Base-by-base conservation (phyloP, 2,888 invertebrate species). In the Mesochorus sp. region DNA sequence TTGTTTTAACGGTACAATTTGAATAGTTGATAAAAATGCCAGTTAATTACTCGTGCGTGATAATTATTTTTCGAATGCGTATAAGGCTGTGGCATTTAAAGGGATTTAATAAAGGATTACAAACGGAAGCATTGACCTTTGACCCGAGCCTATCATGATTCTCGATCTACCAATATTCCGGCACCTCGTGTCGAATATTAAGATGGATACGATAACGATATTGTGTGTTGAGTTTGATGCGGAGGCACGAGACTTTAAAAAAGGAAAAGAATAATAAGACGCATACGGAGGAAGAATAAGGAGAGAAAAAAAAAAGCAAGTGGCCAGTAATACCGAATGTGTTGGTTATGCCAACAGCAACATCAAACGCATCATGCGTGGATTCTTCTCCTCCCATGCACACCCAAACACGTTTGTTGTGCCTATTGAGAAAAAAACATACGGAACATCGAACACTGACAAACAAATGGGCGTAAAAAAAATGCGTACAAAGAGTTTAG, bases 51-150 rank as follows among this genome's bases (percentile, higher is more conserved):
- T n/a, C n/a, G n/a, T n/a, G n/a, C n/a, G n/a, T n/a, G n/a, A n/a
- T n/a, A n/a, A n/a, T n/a, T n/a, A n/a, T n/a, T n/a, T n/a, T n/a
- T n/a, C n/a, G n/a, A n/a, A n/a, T n/a, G n/a, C n/a, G n/a, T n/a
- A n/a, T n/a, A n/a, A n/a, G n/a, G n/a, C n/a, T n/a, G n/a, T n/a
- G n/a, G n/a, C n/a, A n/a, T n/a, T n/a, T n/a, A n/a, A n/a, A n/a
- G n/a, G n/a, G n/a, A n/a, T n/a, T n/a, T n/a, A 66, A 26, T 21
- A 34, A 61, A 55, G 59, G 53, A 75, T 70, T 62, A 31, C 31
- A 62, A 71, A 75, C 79, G 66, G 81, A 80, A 81, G 81, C 79
- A 61, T 68, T 31, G 80, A 79, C 79, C 76, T 64, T 49, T 71
- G 74, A 79, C 76, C 76, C 70, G 55, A 42, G 67, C 49, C 57